Conservation (phyloP, 2,797 vertebrate genomes). For the Poecile montanus region DNA sequence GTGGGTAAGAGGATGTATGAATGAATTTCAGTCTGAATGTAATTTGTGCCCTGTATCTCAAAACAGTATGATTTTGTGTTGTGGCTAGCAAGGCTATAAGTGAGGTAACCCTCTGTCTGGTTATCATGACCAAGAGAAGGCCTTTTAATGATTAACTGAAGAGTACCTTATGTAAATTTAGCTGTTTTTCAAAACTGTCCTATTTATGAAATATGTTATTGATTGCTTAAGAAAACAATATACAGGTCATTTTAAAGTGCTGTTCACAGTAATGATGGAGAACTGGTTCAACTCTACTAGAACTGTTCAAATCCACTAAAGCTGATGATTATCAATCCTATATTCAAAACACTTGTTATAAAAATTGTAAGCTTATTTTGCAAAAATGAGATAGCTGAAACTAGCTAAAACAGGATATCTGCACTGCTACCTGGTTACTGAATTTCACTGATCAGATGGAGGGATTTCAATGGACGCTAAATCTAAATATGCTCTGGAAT, state of each 20-base stretch:
- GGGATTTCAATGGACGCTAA: neutral
- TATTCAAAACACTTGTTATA: neutral
- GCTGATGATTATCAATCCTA: neutral
- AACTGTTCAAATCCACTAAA: neutral
- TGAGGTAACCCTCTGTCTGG: neutral
- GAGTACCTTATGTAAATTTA: neutral
- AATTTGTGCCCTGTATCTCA: neutral
- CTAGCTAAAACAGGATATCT: neutral
- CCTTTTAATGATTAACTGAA: slow-evolving; percentile 2
- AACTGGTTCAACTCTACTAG: neutral
- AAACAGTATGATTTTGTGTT: neutral
- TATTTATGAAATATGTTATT: neutral
- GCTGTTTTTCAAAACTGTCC: neutral
- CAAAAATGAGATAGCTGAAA: neutral
- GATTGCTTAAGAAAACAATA: neutral
- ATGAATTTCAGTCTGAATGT: neutral
- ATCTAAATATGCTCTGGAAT: neutral
- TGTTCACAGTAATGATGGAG: neutral
- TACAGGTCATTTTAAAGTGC: neutral
- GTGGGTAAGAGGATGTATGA: neutral
- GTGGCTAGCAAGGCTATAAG: neutral
- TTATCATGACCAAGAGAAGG: neutral
- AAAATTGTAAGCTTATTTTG: neutral
- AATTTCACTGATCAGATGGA: neutral
- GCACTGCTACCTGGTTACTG: neutral